These are phyloP conservation scores for Actenoides hombroni DNA, from an alignment of 2,113 vertebrate genomes.

Conservation along the genomic window DNA sequence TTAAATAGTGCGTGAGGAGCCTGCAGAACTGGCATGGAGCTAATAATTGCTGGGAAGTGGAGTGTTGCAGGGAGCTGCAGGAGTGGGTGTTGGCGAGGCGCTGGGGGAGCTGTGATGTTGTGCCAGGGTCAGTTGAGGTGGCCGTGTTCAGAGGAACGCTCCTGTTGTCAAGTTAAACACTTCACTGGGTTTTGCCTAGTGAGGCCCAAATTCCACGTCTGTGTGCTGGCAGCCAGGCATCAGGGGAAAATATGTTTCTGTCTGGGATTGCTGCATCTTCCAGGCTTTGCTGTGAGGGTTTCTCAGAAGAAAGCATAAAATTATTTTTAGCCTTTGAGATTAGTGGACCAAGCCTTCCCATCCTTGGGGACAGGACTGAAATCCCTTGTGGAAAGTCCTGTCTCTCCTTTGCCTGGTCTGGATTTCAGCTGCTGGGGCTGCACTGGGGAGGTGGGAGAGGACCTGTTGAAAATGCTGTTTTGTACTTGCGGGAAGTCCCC, in stretches of 20 bases:
- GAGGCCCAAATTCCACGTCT: constrained; percentile 30
- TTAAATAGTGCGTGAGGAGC: accelerated
- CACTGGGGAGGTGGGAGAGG: accelerated
- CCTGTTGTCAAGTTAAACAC: constrained; percentile 17
- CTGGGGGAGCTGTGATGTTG: not conserved
- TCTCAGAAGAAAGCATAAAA: not conserved
- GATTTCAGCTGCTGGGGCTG: not conserved
- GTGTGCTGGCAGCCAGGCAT: constrained; percentile 6
- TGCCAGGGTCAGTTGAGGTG: not conserved
- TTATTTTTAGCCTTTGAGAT: not conserved
- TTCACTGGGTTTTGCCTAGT: constrained; percentile 16
- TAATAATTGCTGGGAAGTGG: accelerated
- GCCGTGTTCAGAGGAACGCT: not conserved
- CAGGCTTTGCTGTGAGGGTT: not conserved
- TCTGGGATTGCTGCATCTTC: not conserved
- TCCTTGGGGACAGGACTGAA: accelerated
- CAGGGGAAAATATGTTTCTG: constrained; percentile 10
- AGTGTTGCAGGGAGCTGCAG: not conserved
- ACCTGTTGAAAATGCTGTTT: not conserved
- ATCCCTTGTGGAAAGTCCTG: not conserved
- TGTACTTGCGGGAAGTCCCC: not conserved
- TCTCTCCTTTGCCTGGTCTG: not conserved
- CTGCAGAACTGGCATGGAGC: accelerated
- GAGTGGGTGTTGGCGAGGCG: not conserved
- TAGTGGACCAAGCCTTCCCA: not conserved